Evolutionary conservation across 1,140 invertebrate genomes (phyloP).

Genomic region (Trialeurodes vaporariorum): DNA sequence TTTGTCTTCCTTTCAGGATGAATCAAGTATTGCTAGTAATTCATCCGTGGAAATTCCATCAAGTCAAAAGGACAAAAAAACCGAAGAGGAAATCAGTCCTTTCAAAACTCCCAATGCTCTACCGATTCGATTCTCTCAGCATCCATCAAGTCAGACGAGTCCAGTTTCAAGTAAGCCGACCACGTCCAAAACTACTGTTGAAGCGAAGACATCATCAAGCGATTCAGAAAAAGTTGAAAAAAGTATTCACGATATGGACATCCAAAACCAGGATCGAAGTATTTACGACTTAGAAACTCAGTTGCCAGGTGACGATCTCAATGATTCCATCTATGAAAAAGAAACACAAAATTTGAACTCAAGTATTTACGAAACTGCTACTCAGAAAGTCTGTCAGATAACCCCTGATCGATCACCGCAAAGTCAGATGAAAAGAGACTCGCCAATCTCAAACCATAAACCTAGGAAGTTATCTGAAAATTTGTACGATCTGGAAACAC

Average conservation of each 20-base stretch:
- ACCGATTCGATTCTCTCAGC: neutral
- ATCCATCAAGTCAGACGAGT: neutral
- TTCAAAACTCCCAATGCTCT: neutral
- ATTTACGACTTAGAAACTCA: neutral
- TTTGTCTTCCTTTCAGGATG: no score
- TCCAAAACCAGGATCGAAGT: neutral
- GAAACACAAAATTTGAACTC: neutral
- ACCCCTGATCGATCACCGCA: no score
- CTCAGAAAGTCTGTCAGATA: neutral
- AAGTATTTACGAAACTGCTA: neutral
- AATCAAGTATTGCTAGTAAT: neutral
- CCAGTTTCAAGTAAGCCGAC: neutral
- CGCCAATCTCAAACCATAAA: neutral
- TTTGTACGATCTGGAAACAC: neutral
- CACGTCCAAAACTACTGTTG: neutral
- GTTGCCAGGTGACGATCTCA: no score
- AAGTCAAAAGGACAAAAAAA: neutral
- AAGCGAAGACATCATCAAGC: neutral
- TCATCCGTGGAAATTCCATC: neutral
- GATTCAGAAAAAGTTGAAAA: neutral
- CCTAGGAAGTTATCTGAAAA: no score
- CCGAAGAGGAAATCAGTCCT: neutral
- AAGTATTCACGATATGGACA: neutral
- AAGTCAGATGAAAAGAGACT: no score
- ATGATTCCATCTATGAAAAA: neutral